Evolutionary conservation across 2,113 vertebrate species (phyloP), one percentile per base, ranked within the genome.

Genomic region (Sceloporus undulatus): DNA sequence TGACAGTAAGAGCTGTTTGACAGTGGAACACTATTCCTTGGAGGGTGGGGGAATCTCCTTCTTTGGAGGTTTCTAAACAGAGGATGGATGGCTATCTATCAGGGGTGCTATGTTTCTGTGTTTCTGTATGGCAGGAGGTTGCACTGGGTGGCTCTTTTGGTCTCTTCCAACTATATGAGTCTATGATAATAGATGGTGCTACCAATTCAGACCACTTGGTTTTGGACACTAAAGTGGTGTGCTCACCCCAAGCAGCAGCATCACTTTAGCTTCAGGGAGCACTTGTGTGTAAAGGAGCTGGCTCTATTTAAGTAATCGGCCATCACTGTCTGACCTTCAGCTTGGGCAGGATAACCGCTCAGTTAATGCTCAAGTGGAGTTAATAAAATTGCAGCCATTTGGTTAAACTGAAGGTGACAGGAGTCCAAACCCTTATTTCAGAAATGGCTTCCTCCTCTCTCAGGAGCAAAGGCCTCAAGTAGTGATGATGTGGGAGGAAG

Each of bases 361-460:
- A 79, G 75, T 71, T 79, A 54, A 78, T 84, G 66, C 34, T 79
- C 74, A 79, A 83, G 42, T 79, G 82, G 82, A 88, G 82, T 88
- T 78, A 88, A 84, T 84, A 78, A 78, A 88, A 88, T 84, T n/a
- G 34, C 42, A 78, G 87, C 87, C 52, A 71, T 78, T 84, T 84
- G 81, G 74, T 78, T 56, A 84, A 88, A 84, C 29, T 52, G 79
- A 83, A 68, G 73, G 71, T 83, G 87, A 83, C 87, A 81, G 70
- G 54, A 65, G 68, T 75, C 81, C 87, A 79, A n/a, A 86, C 73
- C 74, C 73, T 88, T 78, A 70, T 79, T 77, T 84, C 70, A 88
- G 88, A 73, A 85, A 86, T 71, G 73, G 84, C 54, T 65, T 25
- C 79, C 62, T 86, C 42, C 29, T 85, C 40, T 52, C 75, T 14